These are phyloP conservation scores for Hyla sarda DNA, from an alignment of 2,113 vertebrate genomes.

Conservation along the genomic window DNA sequence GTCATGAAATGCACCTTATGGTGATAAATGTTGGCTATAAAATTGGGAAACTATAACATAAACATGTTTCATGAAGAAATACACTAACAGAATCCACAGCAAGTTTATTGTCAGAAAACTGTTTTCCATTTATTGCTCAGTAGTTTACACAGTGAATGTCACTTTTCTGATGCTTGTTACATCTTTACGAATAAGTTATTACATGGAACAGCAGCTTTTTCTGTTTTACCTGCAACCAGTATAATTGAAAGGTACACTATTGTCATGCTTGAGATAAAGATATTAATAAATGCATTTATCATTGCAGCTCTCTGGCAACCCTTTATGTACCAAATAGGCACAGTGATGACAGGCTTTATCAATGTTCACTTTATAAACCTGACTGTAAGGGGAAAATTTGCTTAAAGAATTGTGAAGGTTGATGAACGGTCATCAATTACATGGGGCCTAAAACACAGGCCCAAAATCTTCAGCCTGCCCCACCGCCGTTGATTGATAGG, in stretches of 20 bases:
- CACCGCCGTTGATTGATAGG: no score
- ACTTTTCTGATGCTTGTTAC: conserved; percentile 73
- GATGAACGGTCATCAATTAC: no score
- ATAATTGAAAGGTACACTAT: conserved; percentile 29
- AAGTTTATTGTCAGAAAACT: conserved; percentile 78
- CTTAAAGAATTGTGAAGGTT: no score
- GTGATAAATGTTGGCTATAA: conserved; percentile 84
- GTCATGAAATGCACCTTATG: conserved; percentile 86
- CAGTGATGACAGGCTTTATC: background rate
- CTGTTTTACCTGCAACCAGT: conserved; percentile 60
- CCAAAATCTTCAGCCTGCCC: no score
- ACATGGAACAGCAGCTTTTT: conserved; percentile 69
- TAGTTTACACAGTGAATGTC: conserved; percentile 74
- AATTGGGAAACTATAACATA: conserved; percentile 87
- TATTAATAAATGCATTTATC: background rate
- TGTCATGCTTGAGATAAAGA: background rate
- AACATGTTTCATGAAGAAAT: conserved; percentile 87
- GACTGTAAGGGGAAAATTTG: no score
- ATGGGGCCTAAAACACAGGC: no score
- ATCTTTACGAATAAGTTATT: conserved; percentile 80
- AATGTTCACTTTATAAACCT: background rate
- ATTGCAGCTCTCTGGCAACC: background rate
- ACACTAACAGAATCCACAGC: conserved; percentile 81
- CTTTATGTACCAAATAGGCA: background rate
- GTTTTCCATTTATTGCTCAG: conserved; percentile 75